A percentile compares a stretch with the other conserved stretches of the same genome.
Conservation (phyloP, 1,140 invertebrate species). For the Drosophila sucinea region DNA sequence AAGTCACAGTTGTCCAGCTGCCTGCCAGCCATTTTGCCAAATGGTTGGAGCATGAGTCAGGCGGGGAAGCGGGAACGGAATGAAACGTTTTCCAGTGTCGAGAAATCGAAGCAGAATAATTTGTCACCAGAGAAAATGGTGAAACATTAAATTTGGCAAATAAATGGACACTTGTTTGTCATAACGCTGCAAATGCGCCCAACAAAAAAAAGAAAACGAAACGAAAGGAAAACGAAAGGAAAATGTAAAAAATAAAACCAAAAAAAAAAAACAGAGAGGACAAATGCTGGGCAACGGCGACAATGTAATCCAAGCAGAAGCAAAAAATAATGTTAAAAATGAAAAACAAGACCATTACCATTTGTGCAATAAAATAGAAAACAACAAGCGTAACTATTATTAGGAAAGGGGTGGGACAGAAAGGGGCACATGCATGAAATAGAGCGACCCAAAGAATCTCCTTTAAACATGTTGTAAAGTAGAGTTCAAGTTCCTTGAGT, state of each 20-base stretch:
- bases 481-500: not conserved
- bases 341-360: slow-evolving; percentile 80
- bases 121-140: slow-evolving; percentile 76
- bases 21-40: slow-evolving; percentile 18
- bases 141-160: slow-evolving; percentile 81
- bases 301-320: slow-evolving; percentile 66
- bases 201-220: slow-evolving; percentile 66
- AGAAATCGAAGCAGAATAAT: slow-evolving; percentile 80
- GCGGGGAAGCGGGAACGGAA: not conserved
- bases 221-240: slow-evolving; percentile 42
- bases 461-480: slow-evolving; percentile 13
- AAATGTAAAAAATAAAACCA: slow-evolving; percentile 34
- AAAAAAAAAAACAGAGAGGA: slow-evolving; percentile 21
- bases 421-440: not conserved
- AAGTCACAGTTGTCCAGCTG: slow-evolving; percentile 67
- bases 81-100: slow-evolving; percentile 45
- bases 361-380: slow-evolving; percentile 80
- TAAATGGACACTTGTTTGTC: slow-evolving; percentile 82
- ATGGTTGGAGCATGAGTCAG: not conserved
- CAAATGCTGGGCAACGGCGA: slow-evolving; percentile 29
- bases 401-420: slow-evolving; percentile 4
- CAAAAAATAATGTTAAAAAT: slow-evolving; percentile 62
- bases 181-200: slow-evolving; percentile 80
- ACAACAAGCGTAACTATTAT: slow-evolving; percentile 53
- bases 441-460: slow-evolving; percentile 39